Evolutionary conservation across 1,140 invertebrate genomes (phyloP), one percentile per base, ranked within the genome.

Genomic region (Leptinotarsa undecemlineata): DNA sequence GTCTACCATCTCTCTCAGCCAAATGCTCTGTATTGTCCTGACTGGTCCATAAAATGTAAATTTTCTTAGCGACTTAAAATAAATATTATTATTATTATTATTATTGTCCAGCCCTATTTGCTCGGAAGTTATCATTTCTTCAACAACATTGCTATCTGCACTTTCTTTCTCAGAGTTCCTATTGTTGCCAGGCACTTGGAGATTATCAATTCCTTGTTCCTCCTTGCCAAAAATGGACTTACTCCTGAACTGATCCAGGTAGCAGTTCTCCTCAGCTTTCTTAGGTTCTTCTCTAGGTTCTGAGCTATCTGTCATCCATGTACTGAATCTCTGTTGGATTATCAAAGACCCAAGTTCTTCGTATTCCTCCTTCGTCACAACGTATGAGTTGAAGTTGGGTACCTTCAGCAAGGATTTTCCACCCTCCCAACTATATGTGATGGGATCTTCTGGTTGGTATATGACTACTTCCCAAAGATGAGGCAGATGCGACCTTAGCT

Each of bases 341-440:
- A 74, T 76, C 19, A 63, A 72, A 15, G 82, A 81, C 13, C 96
- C 96, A 81, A 92, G 89, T 84, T 98, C 95, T 69, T 97, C 95
- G 85, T 96, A 98, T 76, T 96, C 92, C 79, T 95, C 92, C 82
- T 91, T 92, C 0, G 93, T 93, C 11, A 97, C 90, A 68, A 92
- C 88, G 91, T 42, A 64, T 72, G 68, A 57, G 20, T 90, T 88
- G 81, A 96, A 94, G 42, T 91, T 90, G n/a, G 92, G 87, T 84
- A 94, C 91, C 80, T 89, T 88, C 8, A 93, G 91, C 17, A 98
- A 84, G 26, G 90, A 81, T 78, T 90, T 91, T 0, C 95, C 96
- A 51, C 96, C 96, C 78, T 93, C 88, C 96, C 96, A 98, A 1
- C 94, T 89, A 86, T 96, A 96, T 0, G 91, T 92, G 1, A 94